Base-by-base conservation (phyloP, 30 jellyfish, hydroid and myxozoan genomes). In the Aurelia aurita region DNA sequence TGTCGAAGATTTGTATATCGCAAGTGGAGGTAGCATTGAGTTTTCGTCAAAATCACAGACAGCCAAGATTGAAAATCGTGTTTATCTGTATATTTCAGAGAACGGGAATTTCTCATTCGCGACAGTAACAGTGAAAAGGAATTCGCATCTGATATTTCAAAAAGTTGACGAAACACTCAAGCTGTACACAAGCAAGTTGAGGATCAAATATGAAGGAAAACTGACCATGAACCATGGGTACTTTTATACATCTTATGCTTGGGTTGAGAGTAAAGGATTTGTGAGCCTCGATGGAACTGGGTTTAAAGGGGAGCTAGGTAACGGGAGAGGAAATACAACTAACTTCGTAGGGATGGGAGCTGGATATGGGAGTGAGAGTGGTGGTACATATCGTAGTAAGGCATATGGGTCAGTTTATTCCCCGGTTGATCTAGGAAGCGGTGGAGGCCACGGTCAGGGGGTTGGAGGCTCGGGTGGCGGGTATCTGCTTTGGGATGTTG, bases 381-480 rank as follows among this genome's bases (percentile, higher is more conserved):
- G 93, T 22, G 93, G 93, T 34, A 49, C 72, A 13, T 26, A 16
- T 19, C 87, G 58, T 9, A 87, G 93, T n/a, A 70, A 44, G 49
- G 87, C 93, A 1, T 84, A 84, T 44, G 93, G 87, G 26, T 84
- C 93, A 16, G 93, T 84, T 32, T 84, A 84, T 49, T 73, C 87
- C 31, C 93, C 93, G 15, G 65, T 58, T 28, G 87, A 71, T 27
- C 58, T 73, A 0, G 93, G 93, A 23, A 71, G 87, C 62, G 93
- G 93, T 61, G 93, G 93, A 0, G 93, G 93, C 29, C 87, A 84
- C 62, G 93, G 93, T 8, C 76, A 39, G 23, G 93, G 93, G 20
- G 74, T 45, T 7, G 93, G 93, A 2, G 93, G 93, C 16, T 57
- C 93, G 18, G 93, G 93, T 44, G 93, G 93, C 0, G 93, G 93